Evolutionary conservation across 2,113 vertebrate genomes (phyloP).

Genomic region (Microcebus griseorufus): DNA sequence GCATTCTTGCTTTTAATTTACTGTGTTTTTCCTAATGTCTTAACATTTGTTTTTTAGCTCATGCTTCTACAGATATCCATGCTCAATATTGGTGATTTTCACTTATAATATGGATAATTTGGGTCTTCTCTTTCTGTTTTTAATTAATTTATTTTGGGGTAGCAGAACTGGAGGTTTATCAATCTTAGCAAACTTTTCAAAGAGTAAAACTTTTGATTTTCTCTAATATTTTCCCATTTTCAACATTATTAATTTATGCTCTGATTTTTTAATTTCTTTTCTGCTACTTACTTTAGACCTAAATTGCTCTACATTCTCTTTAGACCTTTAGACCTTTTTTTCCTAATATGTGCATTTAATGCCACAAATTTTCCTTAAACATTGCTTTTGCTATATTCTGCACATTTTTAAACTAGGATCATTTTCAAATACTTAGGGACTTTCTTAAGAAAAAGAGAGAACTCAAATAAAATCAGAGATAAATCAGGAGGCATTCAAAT

Average conservation of each 20-base stretch:
- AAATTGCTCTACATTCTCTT: background rate
- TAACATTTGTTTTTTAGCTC: background rate
- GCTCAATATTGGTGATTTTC: background rate
- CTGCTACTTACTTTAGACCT: constrained; percentile 7
- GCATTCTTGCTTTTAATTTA: background rate
- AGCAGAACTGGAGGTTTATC: background rate
- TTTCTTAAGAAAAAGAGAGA: background rate
- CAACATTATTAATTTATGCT: background rate
- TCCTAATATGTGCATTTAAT: background rate
- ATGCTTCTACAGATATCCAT: background rate
- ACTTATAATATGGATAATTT: background rate
- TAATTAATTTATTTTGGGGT: too few relatives aligned
- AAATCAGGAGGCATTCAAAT: too few relatives aligned
- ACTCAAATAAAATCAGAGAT: too few relatives aligned
- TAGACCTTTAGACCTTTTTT: background rate
- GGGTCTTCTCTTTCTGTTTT: background rate
- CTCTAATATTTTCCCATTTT: background rate
- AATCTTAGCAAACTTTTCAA: background rate
- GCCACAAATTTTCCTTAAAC: background rate
- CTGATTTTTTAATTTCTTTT: background rate
- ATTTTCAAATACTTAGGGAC: background rate
- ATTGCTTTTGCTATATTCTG: background rate
- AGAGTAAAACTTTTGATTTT: background rate
- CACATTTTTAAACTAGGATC: background rate
- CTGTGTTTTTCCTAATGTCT: background rate